Base-by-base conservation (phyloP, 1,140 invertebrate genomes). In the Microplitis mediator region DNA sequence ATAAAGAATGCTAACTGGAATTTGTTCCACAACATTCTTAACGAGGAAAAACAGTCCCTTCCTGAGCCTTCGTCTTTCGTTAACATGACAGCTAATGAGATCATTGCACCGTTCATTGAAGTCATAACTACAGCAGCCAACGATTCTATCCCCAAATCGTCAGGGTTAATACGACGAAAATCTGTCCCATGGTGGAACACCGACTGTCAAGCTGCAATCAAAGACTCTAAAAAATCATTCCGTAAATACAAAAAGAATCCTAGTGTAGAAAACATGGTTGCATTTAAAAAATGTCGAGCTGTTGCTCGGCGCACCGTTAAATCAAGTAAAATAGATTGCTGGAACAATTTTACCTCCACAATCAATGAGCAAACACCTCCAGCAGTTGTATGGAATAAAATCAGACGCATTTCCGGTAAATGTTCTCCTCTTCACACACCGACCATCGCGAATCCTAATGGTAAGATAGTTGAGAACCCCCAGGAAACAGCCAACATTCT, bases 141-240 rank as follows among this genome's bases (percentile, higher is more conserved):
- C 14, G 66, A 76, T 69, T 60, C 73, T 11, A 81, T 79, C 51
- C 74, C 75, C 4, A 78, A 77, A 76, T 75, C 74, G 39, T 77
- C 72, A 36, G 73, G n/a, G 8, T 68, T 74, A 72, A 67, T 9
- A 35, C 74, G 76, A 63, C 75, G 76, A 51, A 74, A 63, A 16
- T 5, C 9, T 1, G 72, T 80, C 14, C 77, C 77, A 11, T 82
- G 83, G 81, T 82, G 79, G 79, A 82, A 79, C 64, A 54, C 76
- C 8, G 74, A 82, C 9, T 83, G 81, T 67, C 54, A 73, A 70
- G 69, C 35, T 32, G 78, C 75, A 56, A 61, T 78, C 2, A 80
- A 77, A 76, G 60, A 75, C 62, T 62, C 73, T n/a, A 83, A 80
- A 75, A 79, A 77, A 71, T 74, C 79, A 8, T 61, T 77, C 14